phyloP scores from a whole-genome alignment of 2,113 vertebrate genomes.

The Madoqua kirkii region DNA sequence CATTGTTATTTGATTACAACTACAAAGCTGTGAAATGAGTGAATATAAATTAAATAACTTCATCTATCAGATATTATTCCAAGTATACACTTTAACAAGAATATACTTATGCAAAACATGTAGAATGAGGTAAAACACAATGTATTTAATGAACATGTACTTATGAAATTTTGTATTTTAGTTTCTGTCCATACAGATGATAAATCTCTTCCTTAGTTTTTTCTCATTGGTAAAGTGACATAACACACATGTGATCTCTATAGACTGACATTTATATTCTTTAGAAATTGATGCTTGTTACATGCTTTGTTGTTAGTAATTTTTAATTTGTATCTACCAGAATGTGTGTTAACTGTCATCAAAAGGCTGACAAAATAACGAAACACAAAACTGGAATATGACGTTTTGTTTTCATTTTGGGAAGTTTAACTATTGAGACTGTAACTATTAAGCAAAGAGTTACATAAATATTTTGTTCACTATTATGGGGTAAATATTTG shows the following conservation, averaged over 20 bases:
- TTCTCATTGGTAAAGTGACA: neutral
- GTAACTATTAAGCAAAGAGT: neutral
- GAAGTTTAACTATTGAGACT: neutral
- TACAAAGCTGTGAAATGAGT: slow-evolving; percentile 2
- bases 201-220: neutral
- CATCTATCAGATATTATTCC: neutral
- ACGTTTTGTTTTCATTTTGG: neutral
- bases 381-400: neutral
- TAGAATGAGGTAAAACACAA: neutral
- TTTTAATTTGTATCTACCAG: neutral
- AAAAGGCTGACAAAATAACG: neutral
- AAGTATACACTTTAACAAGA: slow-evolving; percentile 12
- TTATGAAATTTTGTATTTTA: neutral
- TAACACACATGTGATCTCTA: neutral
- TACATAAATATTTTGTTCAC: neutral
- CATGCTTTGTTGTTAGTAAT: neutral
- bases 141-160: neutral
- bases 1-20: neutral
- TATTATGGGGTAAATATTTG: neutral
- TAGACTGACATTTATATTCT: neutral
- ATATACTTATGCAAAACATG: neutral
- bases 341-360: neutral
- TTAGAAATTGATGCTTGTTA: neutral
- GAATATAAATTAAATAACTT: neutral
- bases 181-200: neutral